These are phyloP conservation scores for honey bee (Apis mellifera) DNA, from an alignment of 1,140 invertebrate species.

Conservation along the genomic window Amel_HAv3.1 CM009937.2:1863001-1863500, in stretches of 20 bases:
- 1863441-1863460: background rate
- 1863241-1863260: slow-evolving; percentile 69
- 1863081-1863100: slow-evolving; percentile 65
- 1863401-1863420: slow-evolving; percentile 5
- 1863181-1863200: background rate
- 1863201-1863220: background rate
- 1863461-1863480: background rate
- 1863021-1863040: slow-evolving; percentile 75
- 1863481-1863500: background rate
- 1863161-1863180: background rate
- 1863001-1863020: slow-evolving; percentile 78
- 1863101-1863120: slow-evolving; percentile 65
- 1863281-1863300: slow-evolving; percentile 80
- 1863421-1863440: slow-evolving; percentile 16
- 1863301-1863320: slow-evolving; percentile 77
- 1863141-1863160: background rate
- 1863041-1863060: slow-evolving; percentile 77
- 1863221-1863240: background rate
- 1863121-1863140: slow-evolving; percentile 35
- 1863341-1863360: slow-evolving; percentile 50
- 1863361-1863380: background rate
- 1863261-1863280: slow-evolving; percentile 78
- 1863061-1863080: slow-evolving; percentile 72
- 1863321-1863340: background rate
- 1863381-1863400: slow-evolving; percentile 8